Base-by-base conservation (phyloP, 2,797 vertebrate species). In the Uromys caudimaculatus region DNA sequence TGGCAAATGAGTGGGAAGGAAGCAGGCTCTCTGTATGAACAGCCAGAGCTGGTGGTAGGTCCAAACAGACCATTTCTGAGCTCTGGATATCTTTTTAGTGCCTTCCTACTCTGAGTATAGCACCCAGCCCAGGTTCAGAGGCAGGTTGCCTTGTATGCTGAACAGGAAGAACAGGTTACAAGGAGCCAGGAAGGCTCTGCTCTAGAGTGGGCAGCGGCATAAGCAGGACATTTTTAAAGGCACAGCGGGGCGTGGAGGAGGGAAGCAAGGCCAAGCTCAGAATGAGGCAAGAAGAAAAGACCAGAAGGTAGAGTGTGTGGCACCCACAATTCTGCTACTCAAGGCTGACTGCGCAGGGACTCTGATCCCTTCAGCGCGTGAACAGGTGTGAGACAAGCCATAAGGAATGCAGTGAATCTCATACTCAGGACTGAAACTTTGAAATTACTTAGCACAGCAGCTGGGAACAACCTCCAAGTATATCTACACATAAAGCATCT, bases 391-490 rank as follows among this genome's bases (percentile, higher is more conserved):
- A 69, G 54, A 92, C 6, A 77, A 83, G 77, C 82, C 58, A 73
- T 92, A 92, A 90, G 38, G 89, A 96, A 88, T 54, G 69, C 56
- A 92, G 71, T 67, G 90, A 92, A 92, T 91, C 91, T 85, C 91
- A 96, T 76, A 64, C 71, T 92, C 89, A 78, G 38, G 52, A 91
- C 73, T 60, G 60, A 94, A 93, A 96, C 94, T 96, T 38, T 86
- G 81, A 81, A 97, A 90, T 79, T 81, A 84, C 56, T 90, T 89
- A 52, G 54, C 50, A 47, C 82, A 90, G 84, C 69, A 96, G 88
- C 86, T 96, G 93, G 86, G 81, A 92, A 93, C 58, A 90, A 90
- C 35, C 29, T 93, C 56, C 60, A 56, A n/a, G 79, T 71, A 14
- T 47, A 71, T 38, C 35, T 71, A 84, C 52, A 13, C 41, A n/a